Evolutionary conservation across 2,888 invertebrate species (phyloP), one percentile per base, ranked within the genome.

Genomic region (Parapristionchus giblindavisi): DNA sequence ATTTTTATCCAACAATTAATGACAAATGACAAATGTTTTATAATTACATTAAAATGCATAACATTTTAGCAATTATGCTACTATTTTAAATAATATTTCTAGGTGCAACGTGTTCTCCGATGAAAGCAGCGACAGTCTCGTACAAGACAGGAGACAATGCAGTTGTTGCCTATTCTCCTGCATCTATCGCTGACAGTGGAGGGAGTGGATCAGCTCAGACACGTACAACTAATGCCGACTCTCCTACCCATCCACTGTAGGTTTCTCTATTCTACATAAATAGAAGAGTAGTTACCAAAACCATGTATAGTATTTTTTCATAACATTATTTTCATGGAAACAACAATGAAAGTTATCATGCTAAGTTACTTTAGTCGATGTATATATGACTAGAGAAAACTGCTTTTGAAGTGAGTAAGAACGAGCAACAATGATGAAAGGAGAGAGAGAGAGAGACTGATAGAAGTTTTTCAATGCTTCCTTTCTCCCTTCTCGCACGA

Each of bases 191-290:
- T 1, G 73, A 73, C 11, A 60, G 60, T 34, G 73, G 73, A 21
- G 65, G 29, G 2, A 29, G 68, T 61, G 40, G 61, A 52, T 63
- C 52, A 29, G 70, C 56, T 36, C 36, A 76, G 79, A 71, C 76
- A 8, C n/a, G 73, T 24, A 61, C 61, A 38, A 58, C 61, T 4
- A 75, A 76, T 36, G 80, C 81, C 52, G 81, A 83, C 51, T 80
- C 80, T 1, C 83, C 83, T 27, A 78, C 75, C 4, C 72, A 77
- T 54, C 75, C 80, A 36, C 78, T 76, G 80, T 83, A 56, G 77
- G 80, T 76, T 36, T 14, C 27, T 52, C 17, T 6, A 34, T 21
- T 48, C 48, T 21, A 11, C 48, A n/a, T n/a, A n/a, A n/a, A n/a
- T n/a, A n/a, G n/a, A n/a, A n/a, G n/a, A n/a, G 56, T 4, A 71